These are phyloP conservation scores for Pocillopora meandrina DNA, from an alignment of 92 coral and sea anemone species.

Conservation along the genomic window DNA sequence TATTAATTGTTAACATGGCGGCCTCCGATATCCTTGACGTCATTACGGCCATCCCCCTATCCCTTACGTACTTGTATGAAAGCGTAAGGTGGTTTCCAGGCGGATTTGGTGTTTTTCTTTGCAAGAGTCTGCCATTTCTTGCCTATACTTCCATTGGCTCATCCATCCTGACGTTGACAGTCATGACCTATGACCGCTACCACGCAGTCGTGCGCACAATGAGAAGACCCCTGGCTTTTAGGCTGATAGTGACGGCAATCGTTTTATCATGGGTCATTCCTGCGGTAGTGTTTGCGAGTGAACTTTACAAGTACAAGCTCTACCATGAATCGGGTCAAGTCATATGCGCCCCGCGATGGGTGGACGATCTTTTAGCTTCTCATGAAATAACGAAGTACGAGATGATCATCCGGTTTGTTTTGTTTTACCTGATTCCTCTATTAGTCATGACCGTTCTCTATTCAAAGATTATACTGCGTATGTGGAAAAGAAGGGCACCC, in stretches of 20 bases:
- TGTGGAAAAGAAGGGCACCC: conserved; percentile 69
- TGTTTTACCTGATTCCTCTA: conserved; percentile 68
- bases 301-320: conserved; percentile 28
- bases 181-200: conserved; percentile 67
- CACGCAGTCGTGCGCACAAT: conserved; percentile 60
- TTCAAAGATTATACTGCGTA: conserved; percentile 51
- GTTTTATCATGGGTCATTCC: conserved; percentile 50
- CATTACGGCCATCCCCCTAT: conserved; percentile 30
- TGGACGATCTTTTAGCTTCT: neutral
- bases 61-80: conserved; percentile 9
- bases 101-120: conserved; percentile 33
- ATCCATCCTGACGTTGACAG: conserved; percentile 51
- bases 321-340: neutral
- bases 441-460: conserved; percentile 67
- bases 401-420: conserved; percentile 48
- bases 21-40: conserved; percentile 59
- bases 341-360: conserved; percentile 46
- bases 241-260: conserved; percentile 28
- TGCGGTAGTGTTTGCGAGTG: conserved; percentile 36
- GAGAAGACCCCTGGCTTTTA: conserved; percentile 51
- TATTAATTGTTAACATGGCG: conserved; percentile 68
- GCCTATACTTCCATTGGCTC: conserved; percentile 40
- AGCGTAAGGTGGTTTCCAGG: conserved; percentile 31
- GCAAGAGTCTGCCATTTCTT: conserved; percentile 45
- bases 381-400: conserved; percentile 35